These are phyloP conservation scores for Drosophila borealis DNA, from an alignment of 2,888 invertebrate species.

Conservation along the genomic window DNA sequence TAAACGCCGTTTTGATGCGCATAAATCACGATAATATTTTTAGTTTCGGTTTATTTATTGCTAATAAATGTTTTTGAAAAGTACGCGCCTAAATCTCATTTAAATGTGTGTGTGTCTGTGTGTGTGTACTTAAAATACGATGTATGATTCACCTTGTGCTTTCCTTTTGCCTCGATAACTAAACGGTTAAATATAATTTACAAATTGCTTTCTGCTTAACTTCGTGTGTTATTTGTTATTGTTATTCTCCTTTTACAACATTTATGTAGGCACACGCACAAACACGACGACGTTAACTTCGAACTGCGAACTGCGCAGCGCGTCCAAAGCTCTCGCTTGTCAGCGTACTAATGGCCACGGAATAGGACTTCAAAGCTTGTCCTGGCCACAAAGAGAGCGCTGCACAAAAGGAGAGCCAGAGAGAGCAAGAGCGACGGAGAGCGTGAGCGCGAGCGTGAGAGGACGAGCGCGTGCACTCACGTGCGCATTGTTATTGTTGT, in stretches of 20 bases:
- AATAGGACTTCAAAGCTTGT: constrained; percentile 61
- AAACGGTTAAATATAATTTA: constrained; percentile 32
- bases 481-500: constrained; percentile 78
- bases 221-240: constrained; percentile 60
- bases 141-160: constrained; percentile 53
- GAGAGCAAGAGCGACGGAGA: constrained; percentile 11
- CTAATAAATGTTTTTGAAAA: constrained; percentile 35
- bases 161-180: constrained; percentile 26
- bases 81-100: constrained; percentile 53
- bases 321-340: constrained; percentile 74
- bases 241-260: constrained; percentile 58
- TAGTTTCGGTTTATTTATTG: constrained; percentile 31
- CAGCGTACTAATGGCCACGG: constrained; percentile 65
- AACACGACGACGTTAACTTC: constrained; percentile 25
- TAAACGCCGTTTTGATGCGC: constrained; percentile 8
- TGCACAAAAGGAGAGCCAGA: constrained; percentile 30
- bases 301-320: constrained; percentile 60
- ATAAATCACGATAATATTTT: constrained; percentile 7
- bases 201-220: constrained; percentile 18
- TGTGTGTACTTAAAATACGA: constrained; percentile 21
- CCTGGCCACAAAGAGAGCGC: constrained; percentile 41
- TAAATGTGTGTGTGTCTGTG: constrained; percentile 22
- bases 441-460: constrained; percentile 13
- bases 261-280: constrained; percentile 42
- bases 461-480: constrained; percentile 59